Conservation (phyloP, 2,113 vertebrate species). For the Mobula hypostoma region DNA sequence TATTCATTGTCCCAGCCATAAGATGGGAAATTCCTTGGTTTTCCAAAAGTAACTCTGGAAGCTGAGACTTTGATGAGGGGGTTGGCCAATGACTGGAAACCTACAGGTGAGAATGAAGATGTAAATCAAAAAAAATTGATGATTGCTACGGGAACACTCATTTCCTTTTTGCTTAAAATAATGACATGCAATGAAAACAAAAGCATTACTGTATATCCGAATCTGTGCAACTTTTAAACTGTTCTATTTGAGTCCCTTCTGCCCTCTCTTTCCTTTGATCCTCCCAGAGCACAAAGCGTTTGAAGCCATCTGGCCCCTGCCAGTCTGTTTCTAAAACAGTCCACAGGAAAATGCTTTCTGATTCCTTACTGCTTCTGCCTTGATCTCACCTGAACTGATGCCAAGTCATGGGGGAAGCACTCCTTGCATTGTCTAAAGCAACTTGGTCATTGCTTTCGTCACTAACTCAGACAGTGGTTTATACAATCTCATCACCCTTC, state of each 20-base stretch:
- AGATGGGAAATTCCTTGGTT: conserved; percentile 32
- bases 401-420: background rate
- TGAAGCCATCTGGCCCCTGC: background rate
- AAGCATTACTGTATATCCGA: background rate
- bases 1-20: conserved; percentile 31
- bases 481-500: too few relatives aligned
- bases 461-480: too few relatives aligned
- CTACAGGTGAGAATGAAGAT: background rate
- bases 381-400: background rate
- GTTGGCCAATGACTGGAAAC: background rate
- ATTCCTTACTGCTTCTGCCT: background rate
- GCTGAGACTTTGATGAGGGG: conserved; percentile 1
- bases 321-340: background rate
- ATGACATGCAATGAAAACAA: background rate
- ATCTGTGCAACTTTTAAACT: background rate
- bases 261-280: background rate
- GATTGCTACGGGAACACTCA: too few relatives aligned
- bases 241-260: background rate
- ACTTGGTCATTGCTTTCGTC: too few relatives aligned
- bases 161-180: background rate
- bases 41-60: conserved; percentile 4
- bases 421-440: background rate
- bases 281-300: background rate
- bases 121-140: background rate
- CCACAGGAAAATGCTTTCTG: too few relatives aligned